Conservation (phyloP, 2,888 invertebrate species). For the Altica lythri region DNA sequence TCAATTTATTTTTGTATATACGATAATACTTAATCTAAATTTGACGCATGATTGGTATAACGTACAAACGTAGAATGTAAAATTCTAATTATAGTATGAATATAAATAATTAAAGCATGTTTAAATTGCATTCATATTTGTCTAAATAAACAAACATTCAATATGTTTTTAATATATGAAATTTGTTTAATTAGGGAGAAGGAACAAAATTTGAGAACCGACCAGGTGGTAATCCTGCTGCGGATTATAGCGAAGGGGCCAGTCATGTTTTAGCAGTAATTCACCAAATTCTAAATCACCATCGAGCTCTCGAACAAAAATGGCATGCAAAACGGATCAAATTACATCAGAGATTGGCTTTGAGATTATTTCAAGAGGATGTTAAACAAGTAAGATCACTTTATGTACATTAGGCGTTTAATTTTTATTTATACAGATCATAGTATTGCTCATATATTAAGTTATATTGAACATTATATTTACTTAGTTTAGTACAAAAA, state of each 20-base stretch:
- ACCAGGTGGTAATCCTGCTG: constrained; percentile 82
- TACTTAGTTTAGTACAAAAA: neutral
- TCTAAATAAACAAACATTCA: no score
- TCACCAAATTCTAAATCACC: constrained; percentile 94
- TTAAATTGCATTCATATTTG: no score
- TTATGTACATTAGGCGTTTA: neutral
- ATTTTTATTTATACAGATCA: no score
- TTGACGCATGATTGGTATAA: no score
- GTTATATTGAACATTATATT: neutral
- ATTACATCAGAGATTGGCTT: constrained; percentile 89
- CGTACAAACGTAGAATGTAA: no score
- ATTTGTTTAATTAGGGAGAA: constrained; percentile 54
- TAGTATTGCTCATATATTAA: no score
- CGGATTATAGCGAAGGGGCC: constrained; percentile 96
- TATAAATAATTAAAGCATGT: no score
- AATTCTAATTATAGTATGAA: no score
- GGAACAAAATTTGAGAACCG: constrained; percentile 61
- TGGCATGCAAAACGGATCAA: constrained; percentile 96
- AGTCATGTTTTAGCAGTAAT: constrained; percentile 96
- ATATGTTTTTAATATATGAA: no score
- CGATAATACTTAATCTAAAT: no score
- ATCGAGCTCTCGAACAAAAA: constrained; percentile 88
- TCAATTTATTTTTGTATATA: no score
- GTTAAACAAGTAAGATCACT: constrained; percentile 78
- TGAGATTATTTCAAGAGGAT: constrained; percentile 94